A percentile compares a stretch with the other conserved stretches of the same genome.
These are phyloP conservation scores for Zingel zingel DNA, from an alignment of 2,113 vertebrate genomes.

Conservation along the genomic window DNA sequence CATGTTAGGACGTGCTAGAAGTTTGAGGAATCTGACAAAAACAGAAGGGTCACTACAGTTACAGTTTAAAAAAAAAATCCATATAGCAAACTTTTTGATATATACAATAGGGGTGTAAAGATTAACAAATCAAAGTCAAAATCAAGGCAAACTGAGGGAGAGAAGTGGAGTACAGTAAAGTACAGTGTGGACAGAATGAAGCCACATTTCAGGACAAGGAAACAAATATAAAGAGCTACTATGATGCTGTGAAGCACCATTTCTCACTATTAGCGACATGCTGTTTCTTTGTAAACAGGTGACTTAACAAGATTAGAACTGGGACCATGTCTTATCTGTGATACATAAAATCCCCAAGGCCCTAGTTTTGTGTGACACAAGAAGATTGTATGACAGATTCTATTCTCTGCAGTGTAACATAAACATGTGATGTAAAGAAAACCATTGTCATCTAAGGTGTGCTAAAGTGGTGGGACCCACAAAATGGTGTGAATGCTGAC, in stretches of 20 bases:
- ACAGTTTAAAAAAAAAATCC: background rate
- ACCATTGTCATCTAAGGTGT: background rate
- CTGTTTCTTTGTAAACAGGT: background rate
- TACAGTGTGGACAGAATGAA: background rate
- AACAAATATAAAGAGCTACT: background rate
- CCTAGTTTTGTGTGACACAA: background rate
- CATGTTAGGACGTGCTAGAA: slow-evolving; percentile 46
- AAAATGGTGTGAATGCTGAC: background rate
- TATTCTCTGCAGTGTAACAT: background rate
- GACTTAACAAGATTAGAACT: background rate
- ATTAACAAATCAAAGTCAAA: background rate
- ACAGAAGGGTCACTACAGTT: background rate
- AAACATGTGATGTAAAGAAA: background rate
- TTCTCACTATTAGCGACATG: background rate
- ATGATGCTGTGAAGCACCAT: background rate
- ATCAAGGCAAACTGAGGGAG: too few species aligned
- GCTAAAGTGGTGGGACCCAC: background rate
- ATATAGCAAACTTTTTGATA: background rate
- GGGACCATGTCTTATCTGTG: background rate
- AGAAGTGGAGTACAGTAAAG: background rate
- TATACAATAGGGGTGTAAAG: too few species aligned
- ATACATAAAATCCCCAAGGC: background rate
- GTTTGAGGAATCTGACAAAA: slow-evolving; percentile 46
- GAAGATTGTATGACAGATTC: background rate
- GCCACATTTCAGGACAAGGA: background rate